Percentiles rank a stretch among this genome's conserved stretches.
Evolutionary conservation across 2,113 vertebrate genomes (phyloP).

Genomic region (Panthera leo): DNA sequence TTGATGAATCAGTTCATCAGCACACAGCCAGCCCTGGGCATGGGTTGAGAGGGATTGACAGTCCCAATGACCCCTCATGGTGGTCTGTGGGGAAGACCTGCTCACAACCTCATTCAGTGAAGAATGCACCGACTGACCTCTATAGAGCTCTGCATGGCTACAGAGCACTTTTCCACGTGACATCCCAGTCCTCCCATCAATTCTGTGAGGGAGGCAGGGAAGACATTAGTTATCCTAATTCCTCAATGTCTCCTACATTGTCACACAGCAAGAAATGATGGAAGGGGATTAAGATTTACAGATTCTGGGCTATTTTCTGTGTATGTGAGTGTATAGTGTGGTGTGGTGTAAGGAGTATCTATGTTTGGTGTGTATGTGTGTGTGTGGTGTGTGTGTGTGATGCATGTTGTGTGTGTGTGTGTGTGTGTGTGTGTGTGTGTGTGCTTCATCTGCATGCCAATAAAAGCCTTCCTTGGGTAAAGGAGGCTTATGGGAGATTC

Average conservation of each 20-base stretch:
- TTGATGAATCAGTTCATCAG: neutral
- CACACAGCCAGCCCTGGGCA: neutral
- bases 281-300: no score
- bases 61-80: rapidly evolving
- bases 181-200: rapidly evolving
- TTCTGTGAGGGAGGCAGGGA: neutral
- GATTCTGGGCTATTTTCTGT: neutral
- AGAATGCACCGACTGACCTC: no score
- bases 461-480: neutral
- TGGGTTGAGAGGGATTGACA: no score
- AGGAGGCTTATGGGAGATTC: neutral
- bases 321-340: no score
- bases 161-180: rapidly evolving
- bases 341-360: neutral
- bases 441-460: no score
- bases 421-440: neutral
- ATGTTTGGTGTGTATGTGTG: neutral
- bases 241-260: neutral
- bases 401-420: neutral
- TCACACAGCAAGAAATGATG: neutral
- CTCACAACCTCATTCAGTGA: neutral
- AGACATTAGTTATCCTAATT: neutral
- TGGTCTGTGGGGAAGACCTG: neutral
- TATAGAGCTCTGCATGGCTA: no score
- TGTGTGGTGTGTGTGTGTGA: neutral